Percentiles rank a stretch among this genome's conserved stretches.
Conservation (phyloP, 1,140 invertebrate species). For the Apolygus lucorum region DNA sequence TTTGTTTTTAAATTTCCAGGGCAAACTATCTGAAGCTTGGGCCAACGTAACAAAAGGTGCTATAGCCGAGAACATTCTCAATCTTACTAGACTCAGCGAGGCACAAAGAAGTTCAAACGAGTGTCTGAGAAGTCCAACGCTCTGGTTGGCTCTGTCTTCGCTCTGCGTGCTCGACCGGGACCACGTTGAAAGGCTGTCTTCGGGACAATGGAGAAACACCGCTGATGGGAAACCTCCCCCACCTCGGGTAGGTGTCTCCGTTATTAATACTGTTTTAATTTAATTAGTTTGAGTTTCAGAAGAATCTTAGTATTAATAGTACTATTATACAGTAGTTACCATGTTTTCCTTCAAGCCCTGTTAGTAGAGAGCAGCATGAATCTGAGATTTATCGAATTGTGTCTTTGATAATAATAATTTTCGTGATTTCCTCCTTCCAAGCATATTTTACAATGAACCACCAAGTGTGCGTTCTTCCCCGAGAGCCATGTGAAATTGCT, state of each 20-base stretch:
- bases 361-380: too few species aligned
- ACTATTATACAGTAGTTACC: too few species aligned
- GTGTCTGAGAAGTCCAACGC: slow-evolving; percentile 69
- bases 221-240: slow-evolving; percentile 49
- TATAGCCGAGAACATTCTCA: slow-evolving; percentile 82
- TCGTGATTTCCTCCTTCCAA: too few species aligned
- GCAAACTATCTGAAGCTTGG: slow-evolving; percentile 79
- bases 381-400: too few species aligned
- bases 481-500: too few species aligned
- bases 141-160: slow-evolving; percentile 89
- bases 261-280: too few species aligned
- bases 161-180: slow-evolving; percentile 86
- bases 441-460: too few species aligned
- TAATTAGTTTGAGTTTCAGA: too few species aligned
- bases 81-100: slow-evolving; percentile 73
- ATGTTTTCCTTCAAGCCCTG: too few species aligned
- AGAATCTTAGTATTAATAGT: too few species aligned
- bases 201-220: slow-evolving; percentile 54
- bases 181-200: slow-evolving; percentile 75
- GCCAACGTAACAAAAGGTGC: slow-evolving; percentile 76
- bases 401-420: too few species aligned
- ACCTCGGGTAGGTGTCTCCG: slow-evolving; percentile 55
- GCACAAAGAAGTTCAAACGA: slow-evolving; percentile 57
- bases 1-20: slow-evolving; percentile 48
- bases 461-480: too few species aligned